Percentiles rank a stretch among this genome's conserved stretches.
These are phyloP conservation scores for Myotis daubentonii DNA, from an alignment of 2,797 vertebrate genomes.

Conservation along the genomic window DNA sequence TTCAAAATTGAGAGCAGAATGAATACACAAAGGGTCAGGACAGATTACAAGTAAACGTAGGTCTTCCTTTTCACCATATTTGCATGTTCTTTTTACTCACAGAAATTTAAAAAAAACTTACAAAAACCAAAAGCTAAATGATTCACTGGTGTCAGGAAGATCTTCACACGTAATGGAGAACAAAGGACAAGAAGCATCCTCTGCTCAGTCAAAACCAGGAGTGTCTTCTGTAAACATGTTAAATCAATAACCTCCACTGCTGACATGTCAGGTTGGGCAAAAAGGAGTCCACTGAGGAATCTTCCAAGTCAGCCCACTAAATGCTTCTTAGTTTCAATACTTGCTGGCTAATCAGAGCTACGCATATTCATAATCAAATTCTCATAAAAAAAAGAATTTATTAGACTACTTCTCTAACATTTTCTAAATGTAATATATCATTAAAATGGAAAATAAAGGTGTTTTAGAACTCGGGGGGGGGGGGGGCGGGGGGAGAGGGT, in stretches of 20 bases:
- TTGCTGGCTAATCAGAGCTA: not conserved
- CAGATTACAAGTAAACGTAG: not conserved
- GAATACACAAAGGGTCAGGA: not conserved
- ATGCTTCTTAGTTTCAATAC: not conserved
- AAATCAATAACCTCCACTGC: not conserved
- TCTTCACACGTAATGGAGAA: not conserved
- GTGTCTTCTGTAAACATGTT: not conserved
- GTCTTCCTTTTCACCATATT: conserved; percentile 39
- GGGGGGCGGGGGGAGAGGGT: too few species aligned
- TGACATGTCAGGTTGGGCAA: not conserved
- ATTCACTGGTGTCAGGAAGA: not conserved
- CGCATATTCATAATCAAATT: not conserved
- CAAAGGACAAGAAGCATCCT: conserved; percentile 21
- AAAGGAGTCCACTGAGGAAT: not conserved
- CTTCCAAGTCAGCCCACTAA: not conserved
- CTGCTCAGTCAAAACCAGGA: not conserved
- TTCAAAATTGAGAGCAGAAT: conserved; percentile 10
- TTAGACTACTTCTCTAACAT: conserved; percentile 31
- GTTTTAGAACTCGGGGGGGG: not conserved
- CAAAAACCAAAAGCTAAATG: conserved; percentile 6
- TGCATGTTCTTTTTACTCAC: not conserved
- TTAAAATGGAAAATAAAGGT: not conserved
- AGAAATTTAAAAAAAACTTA: not conserved
- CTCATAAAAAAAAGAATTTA: conserved; percentile 14
- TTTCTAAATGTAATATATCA: conserved; percentile 13